phyloP scores from a whole-genome alignment of 2,113 vertebrate genomes.

The Erythrocercus mccallii region DNA sequence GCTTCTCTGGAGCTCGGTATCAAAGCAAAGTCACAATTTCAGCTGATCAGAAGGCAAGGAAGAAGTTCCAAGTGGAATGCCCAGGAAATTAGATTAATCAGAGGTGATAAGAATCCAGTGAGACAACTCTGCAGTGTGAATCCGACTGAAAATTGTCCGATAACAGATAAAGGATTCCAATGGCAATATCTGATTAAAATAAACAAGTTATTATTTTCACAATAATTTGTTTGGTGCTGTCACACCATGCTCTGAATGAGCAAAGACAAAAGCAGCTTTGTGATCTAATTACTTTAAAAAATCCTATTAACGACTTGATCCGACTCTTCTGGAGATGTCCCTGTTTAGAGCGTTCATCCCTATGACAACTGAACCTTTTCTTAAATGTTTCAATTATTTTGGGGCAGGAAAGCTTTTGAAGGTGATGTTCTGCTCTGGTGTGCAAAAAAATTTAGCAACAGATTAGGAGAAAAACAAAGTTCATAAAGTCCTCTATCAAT shows the following conservation, averaged over 20 bases:
- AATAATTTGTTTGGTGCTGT: constrained; percentile 66
- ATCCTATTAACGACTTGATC: constrained; percentile 62
- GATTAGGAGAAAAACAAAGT: background rate
- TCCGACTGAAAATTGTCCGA: background rate
- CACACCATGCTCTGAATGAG: constrained; percentile 55
- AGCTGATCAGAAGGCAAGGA: background rate
- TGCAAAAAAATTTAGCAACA: background rate
- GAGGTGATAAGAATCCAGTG: constrained; percentile 57
- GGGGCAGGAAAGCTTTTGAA: background rate
- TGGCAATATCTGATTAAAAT: constrained; percentile 66
- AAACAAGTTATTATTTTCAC: constrained; percentile 69
- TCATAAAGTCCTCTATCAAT: background rate
- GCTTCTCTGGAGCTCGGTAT: background rate
- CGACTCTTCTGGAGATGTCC: background rate
- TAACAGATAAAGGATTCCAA: constrained; percentile 30
- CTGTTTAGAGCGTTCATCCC: constrained; percentile 22
- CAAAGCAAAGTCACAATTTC: background rate
- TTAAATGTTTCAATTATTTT: constrained; percentile 28
- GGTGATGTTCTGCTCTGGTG: background rate
- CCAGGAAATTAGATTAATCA: constrained; percentile 46
- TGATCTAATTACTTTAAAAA: constrained; percentile 67
- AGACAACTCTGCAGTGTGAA: constrained; percentile 22
- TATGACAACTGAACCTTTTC: background rate
- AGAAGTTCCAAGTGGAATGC: constrained; percentile 10
- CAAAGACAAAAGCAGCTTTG: constrained; percentile 64